Evolutionary conservation across 2,888 invertebrate species (phyloP).

Genomic region (Chromoteleia sp.): DNA sequence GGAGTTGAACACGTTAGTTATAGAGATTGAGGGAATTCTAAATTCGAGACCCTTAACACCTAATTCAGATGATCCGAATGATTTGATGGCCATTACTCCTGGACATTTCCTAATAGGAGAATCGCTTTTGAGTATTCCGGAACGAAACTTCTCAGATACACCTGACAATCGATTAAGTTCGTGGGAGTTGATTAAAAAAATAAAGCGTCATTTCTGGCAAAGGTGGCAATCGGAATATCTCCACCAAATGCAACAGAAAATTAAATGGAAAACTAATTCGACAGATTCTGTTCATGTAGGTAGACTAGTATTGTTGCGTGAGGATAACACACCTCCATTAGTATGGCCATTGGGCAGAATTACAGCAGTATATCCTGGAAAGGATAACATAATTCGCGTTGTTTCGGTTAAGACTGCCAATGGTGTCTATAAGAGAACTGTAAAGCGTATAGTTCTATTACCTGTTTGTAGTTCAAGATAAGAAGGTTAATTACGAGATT

Average conservation of each 20-base stretch:
- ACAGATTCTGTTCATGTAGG: too few relatives aligned
- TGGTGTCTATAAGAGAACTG: too few relatives aligned
- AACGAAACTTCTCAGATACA: slow-evolving; percentile 33
- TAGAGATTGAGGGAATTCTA: slow-evolving; percentile 65
- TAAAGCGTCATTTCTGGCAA: slow-evolving; percentile 60
- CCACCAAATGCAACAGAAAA: slow-evolving; percentile 47
- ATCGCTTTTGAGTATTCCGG: slow-evolving; percentile 48
- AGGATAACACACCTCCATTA: too few relatives aligned
- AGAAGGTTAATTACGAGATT: too few relatives aligned
- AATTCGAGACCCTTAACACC: slow-evolving; percentile 67
- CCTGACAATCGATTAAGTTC: slow-evolving; percentile 53
- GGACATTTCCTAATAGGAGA: slow-evolving; percentile 66
- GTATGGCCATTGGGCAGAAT: too few relatives aligned
- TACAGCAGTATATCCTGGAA: too few relatives aligned
- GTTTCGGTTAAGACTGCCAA: too few relatives aligned
- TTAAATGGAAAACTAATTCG: slow-evolving; percentile 69
- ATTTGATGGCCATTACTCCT: slow-evolving; percentile 54
- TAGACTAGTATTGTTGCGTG: too few relatives aligned
- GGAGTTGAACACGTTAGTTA: slow-evolving; percentile 64
- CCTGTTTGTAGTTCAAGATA: too few relatives aligned
- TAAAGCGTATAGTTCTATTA: too few relatives aligned
- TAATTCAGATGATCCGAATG: slow-evolving; percentile 60
- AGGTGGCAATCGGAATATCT: slow-evolving; percentile 61
- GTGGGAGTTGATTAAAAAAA: slow-evolving; percentile 62
- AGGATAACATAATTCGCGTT: too few relatives aligned